These are phyloP conservation scores for Drosophila conformis DNA, from an alignment of 2,888 invertebrate genomes.

Conservation along the genomic window DNA sequence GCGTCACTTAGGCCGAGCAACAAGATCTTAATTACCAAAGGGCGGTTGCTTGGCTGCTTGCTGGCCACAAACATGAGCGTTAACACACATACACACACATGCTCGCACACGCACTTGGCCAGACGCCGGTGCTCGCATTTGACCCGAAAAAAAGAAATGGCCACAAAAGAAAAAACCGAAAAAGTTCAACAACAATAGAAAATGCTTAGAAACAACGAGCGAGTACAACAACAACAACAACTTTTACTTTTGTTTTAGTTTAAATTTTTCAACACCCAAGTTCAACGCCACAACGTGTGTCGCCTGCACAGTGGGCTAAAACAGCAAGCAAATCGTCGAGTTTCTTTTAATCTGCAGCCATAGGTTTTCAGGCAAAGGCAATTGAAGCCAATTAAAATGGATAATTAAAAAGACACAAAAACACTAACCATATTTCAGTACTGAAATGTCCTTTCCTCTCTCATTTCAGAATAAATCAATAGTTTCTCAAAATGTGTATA, in stretches of 20 bases:
- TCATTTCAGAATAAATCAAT: background rate
- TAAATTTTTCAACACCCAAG: slow-evolving; percentile 73
- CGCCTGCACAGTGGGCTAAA: slow-evolving; percentile 46
- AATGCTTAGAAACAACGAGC: slow-evolving; percentile 51
- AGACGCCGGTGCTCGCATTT: slow-evolving; percentile 47
- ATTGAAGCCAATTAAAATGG: background rate
- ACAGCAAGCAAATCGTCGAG: background rate
- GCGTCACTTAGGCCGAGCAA: slow-evolving; percentile 68
- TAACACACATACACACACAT: slow-evolving; percentile 8
- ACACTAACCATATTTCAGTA: background rate
- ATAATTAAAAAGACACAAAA: background rate
- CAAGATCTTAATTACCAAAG: slow-evolving; percentile 68
- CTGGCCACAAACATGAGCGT: slow-evolving; percentile 11
- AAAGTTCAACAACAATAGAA: slow-evolving; percentile 55
- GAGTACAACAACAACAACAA: slow-evolving; percentile 50
- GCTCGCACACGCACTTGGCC: slow-evolving; percentile 22
- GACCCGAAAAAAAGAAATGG: slow-evolving; percentile 57
- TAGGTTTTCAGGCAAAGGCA: background rate
- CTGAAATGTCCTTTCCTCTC: background rate
- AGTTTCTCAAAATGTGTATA: background rate
- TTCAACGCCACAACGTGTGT: slow-evolving; percentile 53
- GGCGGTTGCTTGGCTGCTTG: slow-evolving; percentile 24
- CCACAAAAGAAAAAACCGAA: slow-evolving; percentile 47
- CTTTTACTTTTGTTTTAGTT: slow-evolving; percentile 79
- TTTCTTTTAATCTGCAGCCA: background rate